Evolutionary conservation across 1,140 invertebrate genomes (phyloP), one percentile per base, ranked within the genome.

Genomic region (Eurosta solidaginis): DNA sequence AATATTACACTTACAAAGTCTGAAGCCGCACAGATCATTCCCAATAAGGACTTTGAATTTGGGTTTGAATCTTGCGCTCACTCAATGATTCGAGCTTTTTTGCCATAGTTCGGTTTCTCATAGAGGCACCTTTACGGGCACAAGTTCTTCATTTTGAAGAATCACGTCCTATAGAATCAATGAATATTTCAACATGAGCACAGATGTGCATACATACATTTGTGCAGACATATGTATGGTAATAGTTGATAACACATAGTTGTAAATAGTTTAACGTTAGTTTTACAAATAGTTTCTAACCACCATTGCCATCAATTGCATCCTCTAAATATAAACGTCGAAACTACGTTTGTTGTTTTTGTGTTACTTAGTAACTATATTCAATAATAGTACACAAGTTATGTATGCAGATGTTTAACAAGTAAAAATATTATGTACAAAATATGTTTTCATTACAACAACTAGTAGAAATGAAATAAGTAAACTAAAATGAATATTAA

Each of bases 361-460:
- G 7, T 5, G 59, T 40, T 68, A 33, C 59, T 3, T 40, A 20
- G 7, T 68, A 27, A 68, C 36, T 68, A n/a, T n/a, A n/a, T 68
- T 68, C 59, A 68, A 68, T 68, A 68, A 68, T 42, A 9, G 36
- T 40, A 33, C 59, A 68, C 59, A 68, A 68, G 33, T 68, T 42
- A 42, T 42, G 59, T 68, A 68, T 68, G 59, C 59, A 68, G 40
- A 68, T 40, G 59, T 40, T 68, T 42, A 68, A 68, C 59, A 68
- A 40, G 59, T 5, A 68, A 68, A 68, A 68, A 68, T 42, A 68
- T 68, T 68, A 68, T 68, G 59, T 68, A 10, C 33, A 27, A 68
- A 68, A 68, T 68, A 68, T 68, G 59, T 22, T 68, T 20, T 20
- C 59, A 68, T 42, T 68, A 40, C 59, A 68, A 68, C 33, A 68